Conservation (phyloP, 2,888 invertebrate species). For the Halocaridina rubra region DNA sequence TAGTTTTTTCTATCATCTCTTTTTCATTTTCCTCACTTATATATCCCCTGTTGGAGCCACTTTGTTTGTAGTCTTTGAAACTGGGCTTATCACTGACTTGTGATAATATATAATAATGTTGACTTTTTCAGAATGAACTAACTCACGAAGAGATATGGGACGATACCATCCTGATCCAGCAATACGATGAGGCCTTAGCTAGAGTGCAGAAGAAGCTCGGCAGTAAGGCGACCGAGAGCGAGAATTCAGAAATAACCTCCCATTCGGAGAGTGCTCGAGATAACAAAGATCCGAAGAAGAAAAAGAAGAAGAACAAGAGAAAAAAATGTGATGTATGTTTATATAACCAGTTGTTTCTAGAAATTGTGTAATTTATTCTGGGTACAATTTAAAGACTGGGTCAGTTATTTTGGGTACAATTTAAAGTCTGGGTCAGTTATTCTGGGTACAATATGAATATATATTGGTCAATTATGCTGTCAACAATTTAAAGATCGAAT, state of each 20-base stretch:
- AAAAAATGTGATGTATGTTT: constrained; percentile 17
- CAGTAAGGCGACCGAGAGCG: constrained; percentile 41
- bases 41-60: too few relatives aligned
- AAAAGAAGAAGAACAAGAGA: constrained; percentile 41
- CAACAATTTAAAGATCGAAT: too few relatives aligned
- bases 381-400: too few relatives aligned
- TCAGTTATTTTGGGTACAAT: too few relatives aligned
- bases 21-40: too few relatives aligned
- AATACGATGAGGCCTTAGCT: constrained; percentile 60
- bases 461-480: too few relatives aligned
- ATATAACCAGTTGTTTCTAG: too few relatives aligned
- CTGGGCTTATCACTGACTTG: not conserved
- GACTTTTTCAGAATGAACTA: constrained; percentile 23
- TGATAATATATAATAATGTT: not conserved
- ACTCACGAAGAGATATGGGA: constrained; percentile 63
- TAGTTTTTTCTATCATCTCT: too few relatives aligned
- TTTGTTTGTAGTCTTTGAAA: too few relatives aligned
- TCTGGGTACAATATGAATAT: too few relatives aligned
- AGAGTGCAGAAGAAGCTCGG: constrained; percentile 16
- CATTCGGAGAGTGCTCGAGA: not conserved
- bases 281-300: constrained; percentile 27
- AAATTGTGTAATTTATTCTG: too few relatives aligned
- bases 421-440: too few relatives aligned
- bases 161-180: constrained; percentile 61
- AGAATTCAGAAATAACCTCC: constrained; percentile 11